Percentiles rank a stretch among this genome's conserved stretches.
Conservation (phyloP, 2,797 vertebrate genomes). For the Poecilia wingei region DNA sequence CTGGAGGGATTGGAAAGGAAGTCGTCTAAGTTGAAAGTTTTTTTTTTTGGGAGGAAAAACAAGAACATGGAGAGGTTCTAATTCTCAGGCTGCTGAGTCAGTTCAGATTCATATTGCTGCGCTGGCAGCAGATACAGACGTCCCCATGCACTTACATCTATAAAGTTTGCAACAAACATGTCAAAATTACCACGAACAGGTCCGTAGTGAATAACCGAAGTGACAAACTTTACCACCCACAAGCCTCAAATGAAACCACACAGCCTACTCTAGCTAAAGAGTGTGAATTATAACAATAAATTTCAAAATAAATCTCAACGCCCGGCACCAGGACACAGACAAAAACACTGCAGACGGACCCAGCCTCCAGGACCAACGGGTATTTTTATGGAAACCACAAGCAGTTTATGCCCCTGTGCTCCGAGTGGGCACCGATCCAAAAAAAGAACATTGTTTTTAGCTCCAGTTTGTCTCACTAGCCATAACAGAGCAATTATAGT, state of each 20-base stretch:
- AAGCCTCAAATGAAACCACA: conserved; percentile 29
- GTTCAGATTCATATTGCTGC: conserved; percentile 66
- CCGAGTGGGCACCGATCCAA: conserved; percentile 30
- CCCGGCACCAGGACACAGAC: conserved; percentile 30
- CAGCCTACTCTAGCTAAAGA: conserved; percentile 11
- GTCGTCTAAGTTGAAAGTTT: conserved; percentile 65
- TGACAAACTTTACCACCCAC: conserved; percentile 35
- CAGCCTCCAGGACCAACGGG: conserved; percentile 14
- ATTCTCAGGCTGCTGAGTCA: conserved; percentile 71
- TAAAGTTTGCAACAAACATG: conserved; percentile 19
- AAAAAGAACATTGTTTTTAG: conserved; percentile 57
- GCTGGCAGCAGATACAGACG: conserved; percentile 54
- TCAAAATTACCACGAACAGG: conserved; percentile 30
- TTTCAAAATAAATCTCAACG: conserved; percentile 27
- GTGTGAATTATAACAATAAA: conserved; percentile 28
- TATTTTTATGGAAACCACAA: conserved; percentile 47
- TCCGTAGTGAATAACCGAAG: conserved; percentile 26
- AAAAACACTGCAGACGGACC: conserved; percentile 11
- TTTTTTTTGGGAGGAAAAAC: conserved; percentile 45
- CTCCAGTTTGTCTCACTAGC: conserved; percentile 42
- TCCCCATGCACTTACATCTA: conserved; percentile 21
- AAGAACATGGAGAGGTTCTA: conserved; percentile 53
- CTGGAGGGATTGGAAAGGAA: conserved; percentile 63
- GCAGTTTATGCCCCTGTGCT: conserved; percentile 48
- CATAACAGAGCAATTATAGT: conserved; percentile 44